phyloP scores from a whole-genome alignment of 2,113 vertebrate genomes.

The Progne subis region DNA sequence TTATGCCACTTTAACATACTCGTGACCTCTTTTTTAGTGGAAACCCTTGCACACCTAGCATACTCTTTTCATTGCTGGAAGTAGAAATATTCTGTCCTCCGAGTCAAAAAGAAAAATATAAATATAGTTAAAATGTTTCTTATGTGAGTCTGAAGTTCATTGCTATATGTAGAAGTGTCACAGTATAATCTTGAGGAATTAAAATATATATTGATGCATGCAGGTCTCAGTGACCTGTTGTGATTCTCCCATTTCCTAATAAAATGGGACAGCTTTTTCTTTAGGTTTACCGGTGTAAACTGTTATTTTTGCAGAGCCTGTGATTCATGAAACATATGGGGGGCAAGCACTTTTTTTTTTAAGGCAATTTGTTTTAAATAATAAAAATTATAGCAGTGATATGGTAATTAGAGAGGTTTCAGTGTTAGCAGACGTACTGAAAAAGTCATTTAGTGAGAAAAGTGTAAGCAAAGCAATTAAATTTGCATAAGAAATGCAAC shows the following conservation, averaged over 20 bases:
- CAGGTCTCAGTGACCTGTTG: neutral
- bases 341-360: neutral
- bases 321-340: neutral
- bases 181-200: neutral
- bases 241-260: neutral
- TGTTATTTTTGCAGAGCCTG: neutral
- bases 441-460: neutral
- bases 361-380: neutral
- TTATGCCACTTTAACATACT: neutral
- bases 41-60: neutral
- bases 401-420: neutral
- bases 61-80: neutral
- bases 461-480: neutral
- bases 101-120: neutral
- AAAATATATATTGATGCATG: neutral
- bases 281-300: neutral
- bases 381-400: neutral
- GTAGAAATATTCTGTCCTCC: neutral
- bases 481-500: neutral
- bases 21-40: neutral
- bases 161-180: neutral
- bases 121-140: neutral
- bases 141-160: neutral
- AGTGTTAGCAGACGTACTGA: conserved; percentile 5
- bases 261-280: neutral